Evolutionary conservation across 2,797 vertebrate genomes (phyloP).

Genomic region (Chaenodraco wilsoni): DNA sequence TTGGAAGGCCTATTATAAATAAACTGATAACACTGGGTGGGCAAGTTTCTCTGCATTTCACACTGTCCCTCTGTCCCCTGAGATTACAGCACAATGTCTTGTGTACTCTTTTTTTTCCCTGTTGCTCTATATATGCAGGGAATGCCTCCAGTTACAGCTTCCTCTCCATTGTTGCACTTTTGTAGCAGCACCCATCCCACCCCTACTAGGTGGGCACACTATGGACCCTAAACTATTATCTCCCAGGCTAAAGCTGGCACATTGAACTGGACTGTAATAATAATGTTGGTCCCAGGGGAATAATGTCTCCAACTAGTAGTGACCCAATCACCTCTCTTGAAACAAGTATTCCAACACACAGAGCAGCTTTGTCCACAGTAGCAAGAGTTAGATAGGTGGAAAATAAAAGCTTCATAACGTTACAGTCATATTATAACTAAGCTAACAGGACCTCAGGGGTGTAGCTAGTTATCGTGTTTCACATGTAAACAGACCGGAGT

Average conservation of each 20-base stretch:
- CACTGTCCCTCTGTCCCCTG: slow-evolving; percentile 30
- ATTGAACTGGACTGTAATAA: slow-evolving; percentile 14
- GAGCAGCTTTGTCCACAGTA: slow-evolving; percentile 1
- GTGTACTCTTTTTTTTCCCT: slow-evolving; percentile 33
- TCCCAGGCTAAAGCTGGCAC: slow-evolving; percentile 35
- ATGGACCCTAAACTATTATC: slow-evolving; percentile 46
- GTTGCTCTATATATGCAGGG: slow-evolving; percentile 53
- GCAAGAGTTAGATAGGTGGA: neutral
- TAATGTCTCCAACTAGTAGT: slow-evolving; percentile 5
- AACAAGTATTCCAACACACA: neutral
- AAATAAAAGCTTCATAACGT: neutral
- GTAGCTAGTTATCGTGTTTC: slow-evolving; percentile 35
- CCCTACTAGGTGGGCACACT: slow-evolving; percentile 58
- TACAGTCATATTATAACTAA: neutral
- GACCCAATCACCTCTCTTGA: slow-evolving; percentile 5
- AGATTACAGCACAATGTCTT: slow-evolving; percentile 62
- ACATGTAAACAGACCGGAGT: slow-evolving; percentile 43
- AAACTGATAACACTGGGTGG: slow-evolving; percentile 70
- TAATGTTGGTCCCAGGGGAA: neutral
- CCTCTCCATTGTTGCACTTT: slow-evolving; percentile 72
- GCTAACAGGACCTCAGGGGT: slow-evolving; percentile 1
- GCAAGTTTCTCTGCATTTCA: slow-evolving; percentile 60
- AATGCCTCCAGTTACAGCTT: slow-evolving; percentile 62
- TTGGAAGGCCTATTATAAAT: slow-evolving; percentile 62
- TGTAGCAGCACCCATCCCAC: slow-evolving; percentile 63